These are phyloP conservation scores for Malachius bipustulatus DNA, from an alignment of 2,888 invertebrate species.

Conservation along the genomic window DNA sequence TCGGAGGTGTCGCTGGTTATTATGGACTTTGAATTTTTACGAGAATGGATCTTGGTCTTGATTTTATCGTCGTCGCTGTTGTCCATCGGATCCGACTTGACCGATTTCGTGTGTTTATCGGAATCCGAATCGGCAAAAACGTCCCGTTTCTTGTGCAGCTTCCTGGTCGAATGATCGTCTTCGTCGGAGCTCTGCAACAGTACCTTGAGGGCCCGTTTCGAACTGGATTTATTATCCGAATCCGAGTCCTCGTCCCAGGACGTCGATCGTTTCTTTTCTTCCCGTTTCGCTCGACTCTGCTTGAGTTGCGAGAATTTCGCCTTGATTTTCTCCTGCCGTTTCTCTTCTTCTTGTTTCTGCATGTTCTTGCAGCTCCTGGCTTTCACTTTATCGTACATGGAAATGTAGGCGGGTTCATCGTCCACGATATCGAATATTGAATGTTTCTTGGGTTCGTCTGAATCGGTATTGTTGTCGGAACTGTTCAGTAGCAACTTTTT, in stretches of 20 bases:
- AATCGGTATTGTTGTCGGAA: slow-evolving; percentile 56
- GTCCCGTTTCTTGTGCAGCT: slow-evolving; percentile 35
- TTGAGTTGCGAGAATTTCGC: slow-evolving; percentile 82
- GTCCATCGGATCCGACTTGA: slow-evolving; percentile 33
- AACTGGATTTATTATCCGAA: slow-evolving; percentile 37
- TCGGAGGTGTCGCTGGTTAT: slow-evolving; percentile 72
- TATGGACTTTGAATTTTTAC: slow-evolving; percentile 50
- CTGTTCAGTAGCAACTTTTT: slow-evolving; percentile 40
- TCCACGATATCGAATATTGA: slow-evolving; percentile 85
- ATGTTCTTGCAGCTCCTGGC: slow-evolving; percentile 87
- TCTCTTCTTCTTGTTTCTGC: slow-evolving; percentile 85
- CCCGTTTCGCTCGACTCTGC: slow-evolving; percentile 74
- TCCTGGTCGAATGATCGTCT: slow-evolving; percentile 27
- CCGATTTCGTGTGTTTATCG: slow-evolving; percentile 40
- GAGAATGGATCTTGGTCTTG: slow-evolving; percentile 42
- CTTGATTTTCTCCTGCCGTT: slow-evolving; percentile 72
- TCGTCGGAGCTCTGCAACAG: slow-evolving; percentile 34
- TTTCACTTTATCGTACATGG: slow-evolving; percentile 97
- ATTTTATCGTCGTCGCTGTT: slow-evolving; percentile 36
- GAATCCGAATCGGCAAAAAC: slow-evolving; percentile 43
- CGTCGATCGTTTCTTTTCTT: slow-evolving; percentile 78
- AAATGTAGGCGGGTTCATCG: slow-evolving; percentile 82
- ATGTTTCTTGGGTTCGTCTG: slow-evolving; percentile 77
- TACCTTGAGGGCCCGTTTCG: slow-evolving; percentile 29
- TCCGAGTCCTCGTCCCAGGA: slow-evolving; percentile 85